Evolutionary conservation across 2,888 invertebrate species (phyloP).

Genomic region (Hedya salicella): DNA sequence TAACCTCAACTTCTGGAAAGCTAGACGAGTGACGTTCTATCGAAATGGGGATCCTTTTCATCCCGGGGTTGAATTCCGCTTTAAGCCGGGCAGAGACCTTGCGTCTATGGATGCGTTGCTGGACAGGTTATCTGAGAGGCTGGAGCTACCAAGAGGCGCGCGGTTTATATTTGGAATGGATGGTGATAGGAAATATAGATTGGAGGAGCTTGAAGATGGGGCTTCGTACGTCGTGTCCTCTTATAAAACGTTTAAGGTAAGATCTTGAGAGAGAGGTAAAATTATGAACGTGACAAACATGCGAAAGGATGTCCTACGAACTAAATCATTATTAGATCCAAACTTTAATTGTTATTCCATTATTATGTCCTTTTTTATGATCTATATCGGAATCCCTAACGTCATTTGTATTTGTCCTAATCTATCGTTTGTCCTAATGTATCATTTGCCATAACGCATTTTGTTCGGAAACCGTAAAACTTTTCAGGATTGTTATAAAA

Average conservation of each 20-base stretch:
- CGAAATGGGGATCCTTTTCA: conserved; percentile 97
- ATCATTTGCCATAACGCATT: too few species aligned
- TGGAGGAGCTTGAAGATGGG: conserved; percentile 96
- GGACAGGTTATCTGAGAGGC: conserved; percentile 93
- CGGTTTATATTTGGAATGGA: conserved; percentile 97
- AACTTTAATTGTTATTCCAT: too few species aligned
- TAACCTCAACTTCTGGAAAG: conserved; percentile 94
- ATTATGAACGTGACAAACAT: too few species aligned
- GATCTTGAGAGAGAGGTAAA: conserved; percentile 34
- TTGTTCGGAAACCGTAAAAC: too few species aligned
- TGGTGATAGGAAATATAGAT: conserved; percentile 92
- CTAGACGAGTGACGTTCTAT: conserved; percentile 94
- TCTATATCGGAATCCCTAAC: too few species aligned
- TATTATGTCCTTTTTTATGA: too few species aligned
- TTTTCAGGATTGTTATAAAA: too few species aligned
- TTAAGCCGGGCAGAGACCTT: conserved; percentile 95
- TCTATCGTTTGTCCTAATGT: too few species aligned
- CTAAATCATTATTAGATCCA: not conserved
- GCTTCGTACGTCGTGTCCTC: conserved; percentile 97
- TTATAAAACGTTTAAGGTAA: conserved; percentile 95
- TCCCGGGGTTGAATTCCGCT: conserved; percentile 93
- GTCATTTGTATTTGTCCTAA: too few species aligned
- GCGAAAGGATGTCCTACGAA: too few species aligned
- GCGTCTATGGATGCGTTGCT: conserved; percentile 93
- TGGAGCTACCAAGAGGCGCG: conserved; percentile 95